A percentile compares a stretch with the other conserved stretches of the same genome.
Evolutionary conservation across 2,113 vertebrate genomes (phyloP).

Genomic region (Ibidorhyncha struthersii): DNA sequence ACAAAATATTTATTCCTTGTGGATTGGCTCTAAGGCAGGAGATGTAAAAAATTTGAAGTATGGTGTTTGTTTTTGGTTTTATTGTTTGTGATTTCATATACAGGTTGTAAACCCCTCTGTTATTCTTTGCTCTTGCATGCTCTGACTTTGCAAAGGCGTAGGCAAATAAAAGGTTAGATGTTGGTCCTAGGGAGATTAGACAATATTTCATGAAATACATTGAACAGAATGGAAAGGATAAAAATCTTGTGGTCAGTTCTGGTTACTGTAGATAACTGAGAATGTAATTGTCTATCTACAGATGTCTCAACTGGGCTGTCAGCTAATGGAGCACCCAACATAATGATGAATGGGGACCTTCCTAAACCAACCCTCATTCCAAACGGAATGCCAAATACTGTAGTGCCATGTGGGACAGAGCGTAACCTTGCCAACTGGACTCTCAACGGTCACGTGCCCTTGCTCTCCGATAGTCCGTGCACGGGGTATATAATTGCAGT

Average conservation of each 20-base stretch:
- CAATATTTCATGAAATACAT: background rate
- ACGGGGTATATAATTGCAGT: slow-evolving; percentile 97
- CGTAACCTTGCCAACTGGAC: slow-evolving; percentile 78
- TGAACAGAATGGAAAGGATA: accelerated
- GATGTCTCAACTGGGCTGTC: slow-evolving; percentile 69
- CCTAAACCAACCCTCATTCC: slow-evolving; percentile 80
- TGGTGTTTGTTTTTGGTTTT: background rate
- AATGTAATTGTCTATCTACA: slow-evolving; percentile 21
- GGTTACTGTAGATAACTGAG: background rate
- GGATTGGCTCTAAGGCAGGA: background rate
- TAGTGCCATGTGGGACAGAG: slow-evolving; percentile 84
- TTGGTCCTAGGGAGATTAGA: background rate
- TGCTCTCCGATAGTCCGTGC: slow-evolving; percentile 86
- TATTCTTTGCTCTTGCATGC: background rate
- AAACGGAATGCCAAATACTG: slow-evolving; percentile 86
- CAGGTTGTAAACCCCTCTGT: background rate
- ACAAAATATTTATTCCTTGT: background rate
- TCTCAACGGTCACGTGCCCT: slow-evolving; percentile 84
- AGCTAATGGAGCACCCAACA: slow-evolving; percentile 76
- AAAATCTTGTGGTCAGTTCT: accelerated
- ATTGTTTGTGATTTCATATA: background rate
- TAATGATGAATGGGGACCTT: slow-evolving; percentile 79
- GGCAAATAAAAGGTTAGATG: background rate
- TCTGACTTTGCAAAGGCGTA: background rate
- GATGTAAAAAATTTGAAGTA: background rate